Base-by-base conservation (phyloP, 2,888 invertebrate genomes). In the Cataglyphis altisquamis region DNA sequence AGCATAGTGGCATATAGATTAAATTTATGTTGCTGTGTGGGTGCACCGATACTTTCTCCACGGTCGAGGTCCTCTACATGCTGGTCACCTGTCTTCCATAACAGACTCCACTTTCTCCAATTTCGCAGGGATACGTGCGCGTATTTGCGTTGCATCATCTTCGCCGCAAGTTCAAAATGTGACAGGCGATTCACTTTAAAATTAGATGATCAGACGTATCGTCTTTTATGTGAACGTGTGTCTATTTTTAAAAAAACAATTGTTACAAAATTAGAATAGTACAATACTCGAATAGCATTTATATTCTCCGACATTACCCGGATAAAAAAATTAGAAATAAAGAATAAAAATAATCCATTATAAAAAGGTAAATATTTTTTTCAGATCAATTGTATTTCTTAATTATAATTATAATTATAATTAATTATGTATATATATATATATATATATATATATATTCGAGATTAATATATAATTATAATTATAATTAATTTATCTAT, bases 41-140 rank as follows among this genome's bases (percentile, higher is more conserved):
- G 91, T 89, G 89, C 84, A 83, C 67, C 84, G 84, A 82, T 83
- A 90, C 92, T 92, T 92, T 92, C 92, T 88, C 92, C 88, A 63
- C 25, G 86, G 85, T 64, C 87, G 84, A 83, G 84, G 87, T 84
- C 81, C 73, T 81, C 86, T 84, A 83, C 85, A 88, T 87, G 87
- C 83, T 52, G 86, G 72, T 32, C 74, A 80, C 77, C 87, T 88
- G 90, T 87, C 89, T 88, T 66, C 89, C 86, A 88, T 85, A 88
- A 88, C 84, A 67, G 82, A 89, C 81, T 82, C 68, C 78, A 92
- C 91, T 92, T 92, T 92, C 91, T 87, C 91, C 86, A 68, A 78
- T 86, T 87, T 89, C 82, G 83, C 84, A 73, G 78, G 73, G 72
- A 73, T 82, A 55, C 66, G 78, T 75, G 62, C 72, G 83, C 67